phyloP scores from a whole-genome alignment of 2,113 vertebrate genomes.

The Hyperopisus bebe region DNA sequence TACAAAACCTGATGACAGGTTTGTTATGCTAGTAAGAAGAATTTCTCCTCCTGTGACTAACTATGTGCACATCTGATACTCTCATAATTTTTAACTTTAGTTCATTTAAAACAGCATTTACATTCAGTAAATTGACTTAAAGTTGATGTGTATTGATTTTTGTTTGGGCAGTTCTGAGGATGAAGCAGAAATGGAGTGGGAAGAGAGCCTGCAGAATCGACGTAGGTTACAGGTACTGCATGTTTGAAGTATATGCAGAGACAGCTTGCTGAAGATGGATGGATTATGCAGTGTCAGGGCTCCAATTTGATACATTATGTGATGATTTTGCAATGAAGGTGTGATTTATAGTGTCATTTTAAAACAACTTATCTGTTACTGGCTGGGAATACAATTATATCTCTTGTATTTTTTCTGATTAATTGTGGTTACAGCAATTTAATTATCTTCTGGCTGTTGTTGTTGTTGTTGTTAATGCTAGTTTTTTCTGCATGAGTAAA shows the following conservation, averaged over 20 bases:
- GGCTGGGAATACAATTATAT: background rate
- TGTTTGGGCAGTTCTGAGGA: slow-evolving; percentile 64
- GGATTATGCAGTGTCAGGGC: background rate
- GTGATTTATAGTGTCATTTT: background rate
- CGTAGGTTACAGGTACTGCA: slow-evolving; percentile 65
- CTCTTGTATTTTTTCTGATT: background rate
- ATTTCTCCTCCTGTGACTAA: background rate
- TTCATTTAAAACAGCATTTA: background rate
- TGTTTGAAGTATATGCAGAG: background rate
- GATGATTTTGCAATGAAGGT: background rate
- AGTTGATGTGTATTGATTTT: background rate
- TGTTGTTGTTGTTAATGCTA: background rate
- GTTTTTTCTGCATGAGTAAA: background rate
- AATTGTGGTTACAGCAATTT: background rate
- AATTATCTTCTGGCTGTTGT: background rate
- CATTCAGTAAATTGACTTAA: background rate
- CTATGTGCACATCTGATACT: background rate
- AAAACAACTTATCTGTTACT: background rate
- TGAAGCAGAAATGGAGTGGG: slow-evolving; percentile 71
- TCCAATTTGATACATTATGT: background rate
- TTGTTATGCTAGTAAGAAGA: background rate
- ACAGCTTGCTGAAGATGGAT: background rate
- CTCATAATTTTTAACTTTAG: background rate
- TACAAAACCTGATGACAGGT: background rate
- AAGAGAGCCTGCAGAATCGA: slow-evolving; percentile 59